These are phyloP conservation scores for Drosophila pruinosa DNA, from an alignment of 1,140 invertebrate species.

Conservation along the genomic window DNA sequence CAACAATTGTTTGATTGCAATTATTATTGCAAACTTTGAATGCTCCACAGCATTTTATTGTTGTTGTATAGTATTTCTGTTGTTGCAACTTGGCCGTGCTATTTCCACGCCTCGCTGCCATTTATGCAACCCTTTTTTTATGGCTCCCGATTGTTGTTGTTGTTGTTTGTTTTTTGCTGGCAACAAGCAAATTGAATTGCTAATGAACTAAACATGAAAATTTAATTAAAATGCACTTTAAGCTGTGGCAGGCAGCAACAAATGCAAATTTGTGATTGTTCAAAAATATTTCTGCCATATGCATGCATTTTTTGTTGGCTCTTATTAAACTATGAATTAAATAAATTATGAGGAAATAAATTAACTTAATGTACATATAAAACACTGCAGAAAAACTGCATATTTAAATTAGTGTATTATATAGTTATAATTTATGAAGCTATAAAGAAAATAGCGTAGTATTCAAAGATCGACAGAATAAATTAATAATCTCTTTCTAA, in stretches of 20 bases:
- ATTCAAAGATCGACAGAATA: no score
- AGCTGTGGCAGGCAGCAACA: slow-evolving; percentile 24
- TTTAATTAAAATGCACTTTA: slow-evolving; percentile 59
- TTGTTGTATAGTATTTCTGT: not conserved
- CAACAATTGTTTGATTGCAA: slow-evolving; percentile 42
- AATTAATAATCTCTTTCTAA: not conserved
- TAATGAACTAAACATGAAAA: slow-evolving; percentile 62
- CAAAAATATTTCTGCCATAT: slow-evolving; percentile 26
- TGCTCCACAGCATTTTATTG: slow-evolving; percentile 31
- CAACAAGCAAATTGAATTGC: slow-evolving; percentile 58
- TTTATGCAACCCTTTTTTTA: slow-evolving; percentile 58
- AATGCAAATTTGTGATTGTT: slow-evolving; percentile 38
- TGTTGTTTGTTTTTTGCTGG: slow-evolving; percentile 26
- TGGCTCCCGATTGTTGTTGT: slow-evolving; percentile 17
- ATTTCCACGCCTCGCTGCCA: slow-evolving; percentile 44
- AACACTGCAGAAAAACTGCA: not conserved
- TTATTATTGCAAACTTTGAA: slow-evolving; percentile 47
- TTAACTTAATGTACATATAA: not conserved
- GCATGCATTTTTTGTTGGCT: not conserved
- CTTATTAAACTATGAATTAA: slow-evolving; percentile 16
- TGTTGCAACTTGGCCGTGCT: not conserved
- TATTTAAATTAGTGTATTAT: not conserved
- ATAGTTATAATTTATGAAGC: not conserved
- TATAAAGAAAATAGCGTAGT: no score
- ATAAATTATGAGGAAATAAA: slow-evolving; percentile 1